These are phyloP conservation scores for Sarcophaga peregrina DNA, from an alignment of 1,140 invertebrate species.

Conservation along the genomic window DNA sequence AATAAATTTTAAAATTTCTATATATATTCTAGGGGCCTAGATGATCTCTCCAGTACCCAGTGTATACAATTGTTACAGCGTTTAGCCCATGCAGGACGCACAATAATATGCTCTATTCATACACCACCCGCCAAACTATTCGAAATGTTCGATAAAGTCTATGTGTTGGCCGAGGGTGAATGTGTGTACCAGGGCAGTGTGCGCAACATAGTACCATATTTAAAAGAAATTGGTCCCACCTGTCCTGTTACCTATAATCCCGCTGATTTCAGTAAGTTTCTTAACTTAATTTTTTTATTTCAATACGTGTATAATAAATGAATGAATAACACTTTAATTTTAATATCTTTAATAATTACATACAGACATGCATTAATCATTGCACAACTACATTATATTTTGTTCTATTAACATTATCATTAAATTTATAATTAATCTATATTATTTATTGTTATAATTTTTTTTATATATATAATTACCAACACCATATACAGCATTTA, in stretches of 20 bases:
- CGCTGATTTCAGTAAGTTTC: conserved; percentile 80
- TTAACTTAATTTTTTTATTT: neutral
- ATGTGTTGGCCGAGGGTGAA: conserved; percentile 78
- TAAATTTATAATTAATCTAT: too few species aligned
- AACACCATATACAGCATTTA: too few species aligned
- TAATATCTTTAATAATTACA: neutral
- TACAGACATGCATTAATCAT: neutral
- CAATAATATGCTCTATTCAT: conserved; percentile 91
- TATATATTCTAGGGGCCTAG: conserved; percentile 71
- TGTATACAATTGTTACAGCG: conserved; percentile 80
- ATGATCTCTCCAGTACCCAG: conserved; percentile 80
- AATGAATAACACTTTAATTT: neutral
- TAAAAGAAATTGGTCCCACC: conserved; percentile 73
- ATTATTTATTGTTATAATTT: too few species aligned
- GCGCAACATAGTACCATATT: conserved; percentile 76
- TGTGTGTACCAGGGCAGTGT: conserved; percentile 80
- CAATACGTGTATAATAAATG: neutral
- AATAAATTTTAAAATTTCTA: neutral
- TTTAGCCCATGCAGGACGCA: conserved; percentile 83
- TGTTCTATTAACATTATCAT: conserved; percentile 5
- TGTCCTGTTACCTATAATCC: conserved; percentile 85
- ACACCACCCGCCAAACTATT: conserved; percentile 87
- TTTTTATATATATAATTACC: too few species aligned
- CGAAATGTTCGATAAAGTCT: conserved; percentile 81
- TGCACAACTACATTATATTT: neutral